phyloP scores from a whole-genome alignment of 2,888 invertebrate genomes.

The Alviniconcha strummeri region DNA sequence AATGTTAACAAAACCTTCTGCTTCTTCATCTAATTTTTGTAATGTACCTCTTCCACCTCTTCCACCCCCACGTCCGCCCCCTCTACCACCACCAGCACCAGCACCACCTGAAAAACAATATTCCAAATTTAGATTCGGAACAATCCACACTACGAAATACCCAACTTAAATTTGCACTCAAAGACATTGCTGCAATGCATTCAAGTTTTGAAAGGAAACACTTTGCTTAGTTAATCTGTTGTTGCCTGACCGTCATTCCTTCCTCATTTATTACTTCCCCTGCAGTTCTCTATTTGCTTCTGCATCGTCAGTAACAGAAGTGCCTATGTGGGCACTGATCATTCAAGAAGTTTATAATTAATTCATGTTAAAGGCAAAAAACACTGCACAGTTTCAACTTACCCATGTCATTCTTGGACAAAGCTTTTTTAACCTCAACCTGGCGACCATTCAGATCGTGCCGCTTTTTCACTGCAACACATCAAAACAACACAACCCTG shows the following conservation, averaged over 20 bases:
- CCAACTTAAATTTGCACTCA: too few relatives aligned
- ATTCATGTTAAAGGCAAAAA: neutral
- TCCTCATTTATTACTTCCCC: too few relatives aligned
- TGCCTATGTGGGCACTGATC: too few relatives aligned
- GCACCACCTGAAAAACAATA: neutral
- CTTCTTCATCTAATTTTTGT: too few relatives aligned
- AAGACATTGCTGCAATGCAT: too few relatives aligned
- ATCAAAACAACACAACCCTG: slow-evolving; percentile 72
- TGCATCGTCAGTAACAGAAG: too few relatives aligned
- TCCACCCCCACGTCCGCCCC: slow-evolving; percentile 43
- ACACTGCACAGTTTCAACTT: neutral
- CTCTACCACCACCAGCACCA: slow-evolving; percentile 35
- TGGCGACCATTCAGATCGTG: slow-evolving; percentile 89
- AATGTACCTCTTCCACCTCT: slow-evolving; percentile 34
- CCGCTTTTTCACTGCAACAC: slow-evolving; percentile 79
- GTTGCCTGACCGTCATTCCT: too few relatives aligned
- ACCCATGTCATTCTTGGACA: slow-evolving; percentile 88
- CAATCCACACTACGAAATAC: neutral
- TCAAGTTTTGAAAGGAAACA: too few relatives aligned
- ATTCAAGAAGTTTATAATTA: too few relatives aligned
- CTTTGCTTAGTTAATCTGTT: too few relatives aligned
- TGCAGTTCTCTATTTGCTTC: too few relatives aligned
- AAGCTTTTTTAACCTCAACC: slow-evolving; percentile 94
- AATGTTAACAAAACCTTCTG: too few relatives aligned
- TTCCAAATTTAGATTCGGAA: neutral